Conservation (phyloP, 2,888 invertebrate species). For the Tenthredo notha region DNA sequence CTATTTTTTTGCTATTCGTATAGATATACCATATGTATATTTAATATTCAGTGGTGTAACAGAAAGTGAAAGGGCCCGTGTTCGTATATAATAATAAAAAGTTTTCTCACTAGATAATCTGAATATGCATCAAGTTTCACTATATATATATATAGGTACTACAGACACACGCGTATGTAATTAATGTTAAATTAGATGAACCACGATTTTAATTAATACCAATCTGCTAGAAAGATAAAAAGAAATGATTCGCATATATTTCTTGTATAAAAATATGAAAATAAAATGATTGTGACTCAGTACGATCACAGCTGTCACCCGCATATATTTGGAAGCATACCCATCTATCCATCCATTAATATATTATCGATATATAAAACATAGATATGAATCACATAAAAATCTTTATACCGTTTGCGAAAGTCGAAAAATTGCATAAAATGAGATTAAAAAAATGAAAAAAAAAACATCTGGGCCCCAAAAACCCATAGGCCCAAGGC, state of each 20-base stretch:
- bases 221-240: background rate
- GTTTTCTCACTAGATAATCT: background rate
- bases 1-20: background rate
- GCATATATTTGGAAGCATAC: background rate
- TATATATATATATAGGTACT: background rate
- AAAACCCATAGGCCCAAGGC: background rate
- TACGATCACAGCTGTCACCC: background rate
- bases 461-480: background rate
- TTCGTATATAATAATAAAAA: background rate
- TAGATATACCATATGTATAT: background rate
- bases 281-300: background rate
- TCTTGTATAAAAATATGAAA: constrained; percentile 3
- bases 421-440: background rate
- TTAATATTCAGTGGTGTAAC: constrained; percentile 18
- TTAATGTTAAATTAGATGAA: background rate
- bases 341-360: background rate
- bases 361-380: background rate
- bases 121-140: constrained; percentile 16
- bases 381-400: background rate
- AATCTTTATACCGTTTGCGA: background rate
- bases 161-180: background rate
- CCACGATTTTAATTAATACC: background rate
- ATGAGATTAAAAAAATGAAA: background rate
- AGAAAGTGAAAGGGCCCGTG: constrained; percentile 36
- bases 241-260: background rate